A percentile compares a stretch with the other conserved stretches of the same genome.
Conservation (phyloP, 2,888 invertebrate genomes). For the Embidobia sp. region DNA sequence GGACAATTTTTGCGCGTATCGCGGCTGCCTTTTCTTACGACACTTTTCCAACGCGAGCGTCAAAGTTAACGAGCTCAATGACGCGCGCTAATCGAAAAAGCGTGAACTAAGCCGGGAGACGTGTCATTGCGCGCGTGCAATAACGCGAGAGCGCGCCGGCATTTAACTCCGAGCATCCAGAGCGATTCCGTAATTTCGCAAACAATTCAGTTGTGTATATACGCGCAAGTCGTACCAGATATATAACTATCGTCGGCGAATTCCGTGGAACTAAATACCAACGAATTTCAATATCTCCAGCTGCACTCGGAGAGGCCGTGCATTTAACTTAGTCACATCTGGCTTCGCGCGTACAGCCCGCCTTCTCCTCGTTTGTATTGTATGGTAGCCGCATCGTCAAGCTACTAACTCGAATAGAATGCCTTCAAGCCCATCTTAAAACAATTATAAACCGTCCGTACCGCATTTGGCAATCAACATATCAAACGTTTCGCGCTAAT, state of each 20-base stretch:
- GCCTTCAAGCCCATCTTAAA: constrained; percentile 55
- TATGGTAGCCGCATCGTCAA: constrained; percentile 55
- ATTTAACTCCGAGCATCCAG: constrained; percentile 41
- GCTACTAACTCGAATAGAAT: constrained; percentile 62
- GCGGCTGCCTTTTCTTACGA: constrained; percentile 24
- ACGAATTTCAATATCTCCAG: constrained; percentile 65
- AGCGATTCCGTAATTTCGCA: constrained; percentile 55
- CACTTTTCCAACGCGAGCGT: constrained; percentile 17
- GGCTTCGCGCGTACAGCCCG: constrained; percentile 47
- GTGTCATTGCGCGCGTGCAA: constrained; percentile 46
- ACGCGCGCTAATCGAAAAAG: constrained; percentile 45
- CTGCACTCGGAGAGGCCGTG: constrained; percentile 54
- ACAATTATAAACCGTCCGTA: constrained; percentile 55
- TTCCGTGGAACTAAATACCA: constrained; percentile 62
- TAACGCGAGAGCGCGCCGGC: constrained; percentile 42
- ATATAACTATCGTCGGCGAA: constrained; percentile 46
- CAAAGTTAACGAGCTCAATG: constrained; percentile 42
- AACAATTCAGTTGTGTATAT: constrained; percentile 45
- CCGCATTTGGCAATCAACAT: constrained; percentile 60
- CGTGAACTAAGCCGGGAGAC: constrained; percentile 35
- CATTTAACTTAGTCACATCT: constrained; percentile 65
- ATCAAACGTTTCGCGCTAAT: constrained; percentile 60
- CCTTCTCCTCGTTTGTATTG: constrained; percentile 44
- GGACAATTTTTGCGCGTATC: constrained; percentile 23
- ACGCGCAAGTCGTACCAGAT: constrained; percentile 1